Evolutionary conservation across 2,797 vertebrate species (phyloP).

Genomic region (Sus cebifrons): DNA sequence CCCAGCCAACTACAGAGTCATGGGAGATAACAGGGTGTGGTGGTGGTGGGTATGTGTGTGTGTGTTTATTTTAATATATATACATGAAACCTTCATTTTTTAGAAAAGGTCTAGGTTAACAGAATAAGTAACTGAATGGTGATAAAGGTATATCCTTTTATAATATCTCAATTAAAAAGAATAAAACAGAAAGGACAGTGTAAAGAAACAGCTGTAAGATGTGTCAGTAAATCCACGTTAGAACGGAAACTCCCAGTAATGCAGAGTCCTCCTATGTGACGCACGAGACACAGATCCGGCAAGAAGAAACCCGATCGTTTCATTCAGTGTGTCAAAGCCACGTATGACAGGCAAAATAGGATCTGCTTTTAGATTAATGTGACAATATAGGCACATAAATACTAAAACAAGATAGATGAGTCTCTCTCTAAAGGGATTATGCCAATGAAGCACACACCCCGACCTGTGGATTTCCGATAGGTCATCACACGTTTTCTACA

Average conservation of each 20-base stretch:
- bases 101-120: background rate
- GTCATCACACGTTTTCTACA: constrained; percentile 34
- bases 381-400: background rate
- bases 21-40: background rate
- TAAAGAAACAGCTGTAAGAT: background rate
- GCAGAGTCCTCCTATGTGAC: background rate
- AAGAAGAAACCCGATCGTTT: background rate
- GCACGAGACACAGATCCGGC: background rate
- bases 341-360: constrained; percentile 33
- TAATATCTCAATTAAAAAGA: constrained; percentile 44
- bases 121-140: constrained; percentile 26
- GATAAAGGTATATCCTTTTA: constrained; percentile 26
- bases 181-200: background rate
- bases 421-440: constrained; percentile 2
- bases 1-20: constrained; percentile 1
- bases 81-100: background rate
- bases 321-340: constrained; percentile 40
- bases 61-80: background rate
- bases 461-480: background rate
- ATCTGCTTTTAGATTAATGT: constrained; percentile 42
- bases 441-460: background rate
- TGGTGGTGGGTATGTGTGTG: background rate
- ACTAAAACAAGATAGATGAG: constrained; percentile 17
- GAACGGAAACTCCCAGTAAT: background rate
- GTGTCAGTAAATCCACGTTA: background rate